Conservation (phyloP, 1,140 invertebrate species). For the Brachionus paranguensis region DNA sequence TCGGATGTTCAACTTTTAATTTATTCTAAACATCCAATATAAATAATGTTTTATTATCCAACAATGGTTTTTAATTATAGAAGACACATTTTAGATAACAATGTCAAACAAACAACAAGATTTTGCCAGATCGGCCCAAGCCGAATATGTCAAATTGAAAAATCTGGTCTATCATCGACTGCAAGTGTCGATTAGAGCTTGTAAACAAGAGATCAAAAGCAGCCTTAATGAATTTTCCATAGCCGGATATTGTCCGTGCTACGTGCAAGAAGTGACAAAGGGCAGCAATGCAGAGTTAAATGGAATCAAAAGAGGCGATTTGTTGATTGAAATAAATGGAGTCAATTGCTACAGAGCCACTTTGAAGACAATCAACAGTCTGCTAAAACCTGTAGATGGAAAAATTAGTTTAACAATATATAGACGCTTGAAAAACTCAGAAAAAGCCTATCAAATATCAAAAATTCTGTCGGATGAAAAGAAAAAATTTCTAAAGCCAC, state of each 20-base stretch:
- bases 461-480: background rate
- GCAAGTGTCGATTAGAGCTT: background rate
- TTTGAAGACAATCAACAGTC: background rate
- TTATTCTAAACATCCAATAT: background rate
- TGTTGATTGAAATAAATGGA: conserved; percentile 7
- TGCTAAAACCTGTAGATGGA: background rate
- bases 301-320: background rate
- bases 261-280: background rate
- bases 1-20: conserved; percentile 23
- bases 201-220: background rate
- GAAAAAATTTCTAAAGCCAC: background rate
- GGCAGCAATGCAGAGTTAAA: background rate
- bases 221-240: background rate
- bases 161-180: conserved; percentile 1
- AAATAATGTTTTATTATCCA: background rate
- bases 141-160: background rate
- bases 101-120: background rate
- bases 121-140: background rate
- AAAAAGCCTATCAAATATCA: background rate
- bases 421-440: background rate
- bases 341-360: background rate
- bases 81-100: background rate
- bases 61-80: background rate
- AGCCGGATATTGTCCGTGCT: conserved; percentile 1
- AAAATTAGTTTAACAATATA: background rate